These are phyloP conservation scores for Crypturellus tataupa DNA, from an alignment of 2,797 vertebrate genomes.

Conservation along the genomic window DNA sequence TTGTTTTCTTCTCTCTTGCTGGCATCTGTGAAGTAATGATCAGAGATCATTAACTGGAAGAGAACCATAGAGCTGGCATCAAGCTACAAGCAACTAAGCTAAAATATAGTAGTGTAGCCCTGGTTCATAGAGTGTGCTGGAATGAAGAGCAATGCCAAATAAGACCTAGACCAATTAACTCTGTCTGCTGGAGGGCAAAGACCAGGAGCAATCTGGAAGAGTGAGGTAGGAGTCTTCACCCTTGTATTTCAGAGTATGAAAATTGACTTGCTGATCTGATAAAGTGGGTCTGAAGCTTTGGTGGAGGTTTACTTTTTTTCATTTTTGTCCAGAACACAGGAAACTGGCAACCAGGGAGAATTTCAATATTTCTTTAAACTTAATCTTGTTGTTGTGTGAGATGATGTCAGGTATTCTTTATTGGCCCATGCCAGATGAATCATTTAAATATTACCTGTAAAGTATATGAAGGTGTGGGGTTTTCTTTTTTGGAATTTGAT, in stretches of 20 bases:
- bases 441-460: neutral
- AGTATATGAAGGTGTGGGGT: neutral
- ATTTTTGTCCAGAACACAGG: neutral
- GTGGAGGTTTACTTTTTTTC: neutral
- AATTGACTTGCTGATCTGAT: constrained; percentile 36
- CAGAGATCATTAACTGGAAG: neutral
- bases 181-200: neutral
- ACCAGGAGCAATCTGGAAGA: neutral
- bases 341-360: neutral
- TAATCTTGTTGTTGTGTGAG: neutral
- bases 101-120: neutral
- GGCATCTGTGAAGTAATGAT: neutral
- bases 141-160: constrained; percentile 32
- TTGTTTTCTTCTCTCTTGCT: neutral
- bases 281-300: constrained; percentile 12
- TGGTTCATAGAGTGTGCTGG: neutral
- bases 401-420: neutral
- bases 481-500: neutral
- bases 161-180: constrained; percentile 26
- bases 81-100: neutral
- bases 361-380: neutral
- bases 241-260: neutral
- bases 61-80: neutral
- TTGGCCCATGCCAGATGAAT: neutral
- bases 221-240: constrained; percentile 27